Base-by-base conservation (phyloP, 2,888 invertebrate genomes). In the Ganaspis brasiliensis region DNA sequence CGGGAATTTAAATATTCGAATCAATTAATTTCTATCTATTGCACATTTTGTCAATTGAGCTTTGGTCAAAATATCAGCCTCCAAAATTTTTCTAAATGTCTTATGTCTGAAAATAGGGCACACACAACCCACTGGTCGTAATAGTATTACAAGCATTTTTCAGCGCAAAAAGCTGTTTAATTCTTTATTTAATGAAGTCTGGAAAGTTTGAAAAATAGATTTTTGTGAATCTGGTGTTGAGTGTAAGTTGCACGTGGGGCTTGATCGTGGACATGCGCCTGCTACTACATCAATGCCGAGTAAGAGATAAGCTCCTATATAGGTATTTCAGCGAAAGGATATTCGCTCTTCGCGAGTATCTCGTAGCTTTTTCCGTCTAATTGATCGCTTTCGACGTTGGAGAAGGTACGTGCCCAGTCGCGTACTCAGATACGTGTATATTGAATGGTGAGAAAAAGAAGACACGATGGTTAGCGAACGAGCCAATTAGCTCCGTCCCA, bases 401-500 rank as follows among this genome's bases (percentile, higher is more conserved):
- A 84, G 83, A 87, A 84, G 85, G 86, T 86, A 86, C 83, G 86
- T 87, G 86, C 78, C 77, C 83, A 71, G 74, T 49, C 70, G 72
- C 75, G 73, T 77, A 75, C 74, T 63, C 77, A 19, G 45, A 67
- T 67, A 67, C 40, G 57, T 21, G n/a, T 45, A 45, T 67, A 45
- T 35, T 61, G 61, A 61, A 37, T 61, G 61, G 45, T 40, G 24
- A 67, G 45, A 67, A 67, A 40, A 61, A 67, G 45, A 52, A 19
- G 16, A 52, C 8, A 9, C 87, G 87, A 89, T 89, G 89, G 85
- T 86, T 87, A 88, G 85, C 85, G 86, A 86, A 88, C 87, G 87
- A 87, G 89, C 90, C 90, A 90, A 90, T 90, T 90, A 90, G 89
- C 88, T 86, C 85, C 86, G 85, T 87, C 81, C 86, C 81, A 88